Conservation (phyloP, 2,888 invertebrate species). For the Troides aeacus region DNA sequence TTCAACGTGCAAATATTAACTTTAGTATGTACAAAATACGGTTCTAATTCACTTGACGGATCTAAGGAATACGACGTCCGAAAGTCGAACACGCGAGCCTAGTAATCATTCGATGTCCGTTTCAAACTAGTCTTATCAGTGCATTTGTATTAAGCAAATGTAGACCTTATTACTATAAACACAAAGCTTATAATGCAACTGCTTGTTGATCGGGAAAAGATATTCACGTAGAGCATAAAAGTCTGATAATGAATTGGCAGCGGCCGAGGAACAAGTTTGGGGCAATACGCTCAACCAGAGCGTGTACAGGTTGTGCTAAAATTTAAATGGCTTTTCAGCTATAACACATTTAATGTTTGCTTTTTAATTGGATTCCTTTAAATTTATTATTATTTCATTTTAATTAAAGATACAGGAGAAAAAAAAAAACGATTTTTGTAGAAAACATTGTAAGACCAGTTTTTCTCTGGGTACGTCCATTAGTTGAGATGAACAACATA, state of each 20-base stretch:
- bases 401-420: too few species aligned
- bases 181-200: slow-evolving; percentile 40
- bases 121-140: slow-evolving; percentile 68
- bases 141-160: slow-evolving; percentile 37
- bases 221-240: slow-evolving; percentile 66
- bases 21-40: slow-evolving; percentile 48
- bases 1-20: slow-evolving; percentile 47
- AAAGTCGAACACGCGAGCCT: slow-evolving; percentile 61
- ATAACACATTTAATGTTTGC: not conserved
- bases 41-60: slow-evolving; percentile 50
- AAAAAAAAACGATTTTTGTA: too few species aligned
- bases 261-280: slow-evolving; percentile 67
- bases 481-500: too few species aligned
- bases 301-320: slow-evolving; percentile 48
- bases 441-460: too few species aligned
- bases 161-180: slow-evolving; percentile 33
- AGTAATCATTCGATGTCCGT: slow-evolving; percentile 76
- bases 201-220: slow-evolving; percentile 40
- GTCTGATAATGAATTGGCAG: slow-evolving; percentile 75
- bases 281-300: slow-evolving; percentile 57
- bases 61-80: slow-evolving; percentile 60
- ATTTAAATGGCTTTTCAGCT: slow-evolving; percentile 40
- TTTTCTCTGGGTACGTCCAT: too few species aligned
- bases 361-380: too few species aligned
- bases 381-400: too few species aligned